Evolutionary conservation across 2,113 vertebrate genomes (phyloP).

Genomic region (Oryzias melastigma): DNA sequence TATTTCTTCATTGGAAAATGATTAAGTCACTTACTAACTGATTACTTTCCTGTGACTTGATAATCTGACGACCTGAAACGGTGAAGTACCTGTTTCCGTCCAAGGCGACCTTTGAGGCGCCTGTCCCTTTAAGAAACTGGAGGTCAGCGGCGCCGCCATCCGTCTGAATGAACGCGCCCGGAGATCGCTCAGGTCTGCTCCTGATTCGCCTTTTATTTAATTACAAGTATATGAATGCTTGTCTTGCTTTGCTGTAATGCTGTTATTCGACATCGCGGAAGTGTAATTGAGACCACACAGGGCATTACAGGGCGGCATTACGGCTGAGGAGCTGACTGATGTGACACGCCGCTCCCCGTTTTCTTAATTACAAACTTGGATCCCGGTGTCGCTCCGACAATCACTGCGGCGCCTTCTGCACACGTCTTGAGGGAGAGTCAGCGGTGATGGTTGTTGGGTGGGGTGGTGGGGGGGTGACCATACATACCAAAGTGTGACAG

Average conservation of each 20-base stretch:
- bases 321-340: conserved; percentile 63
- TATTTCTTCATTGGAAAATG: no score
- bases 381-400: conserved; percentile 42
- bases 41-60: no score
- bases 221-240: conserved; percentile 75
- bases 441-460: neutral
- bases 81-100: conserved; percentile 31
- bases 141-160: conserved; percentile 40
- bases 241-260: conserved; percentile 71
- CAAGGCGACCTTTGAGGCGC: conserved; percentile 44
- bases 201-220: conserved; percentile 71
- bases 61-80: neutral
- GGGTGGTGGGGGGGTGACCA: neutral
- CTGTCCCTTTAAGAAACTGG: conserved; percentile 57
- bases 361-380: conserved; percentile 71
- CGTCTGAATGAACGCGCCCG: conserved; percentile 57
- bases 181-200: conserved; percentile 56
- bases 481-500: conserved; percentile 28
- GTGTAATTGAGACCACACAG: conserved; percentile 70
- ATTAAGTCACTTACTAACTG: no score
- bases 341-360: conserved; percentile 50
- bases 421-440: conserved; percentile 15
- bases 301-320: conserved; percentile 66
- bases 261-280: conserved; percentile 74
- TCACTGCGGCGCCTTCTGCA: conserved; percentile 45